These are phyloP conservation scores for Motacilla alba DNA, from an alignment of 2,113 vertebrate species.

Conservation along the genomic window DNA sequence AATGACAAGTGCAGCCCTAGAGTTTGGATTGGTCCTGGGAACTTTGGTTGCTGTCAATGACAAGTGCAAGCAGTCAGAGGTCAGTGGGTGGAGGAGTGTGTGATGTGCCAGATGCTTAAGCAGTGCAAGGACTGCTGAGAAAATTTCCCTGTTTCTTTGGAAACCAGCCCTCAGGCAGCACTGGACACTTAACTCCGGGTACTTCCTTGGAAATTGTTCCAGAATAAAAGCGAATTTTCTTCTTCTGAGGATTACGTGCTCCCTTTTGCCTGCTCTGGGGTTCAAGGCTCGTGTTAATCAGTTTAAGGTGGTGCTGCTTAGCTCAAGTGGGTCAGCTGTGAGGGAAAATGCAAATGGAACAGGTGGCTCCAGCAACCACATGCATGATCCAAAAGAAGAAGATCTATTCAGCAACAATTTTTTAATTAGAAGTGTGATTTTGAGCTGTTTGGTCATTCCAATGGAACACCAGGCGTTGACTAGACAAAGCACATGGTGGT, in stretches of 20 bases:
- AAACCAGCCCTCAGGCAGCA: not conserved
- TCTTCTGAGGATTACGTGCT: not conserved
- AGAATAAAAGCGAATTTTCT: not conserved
- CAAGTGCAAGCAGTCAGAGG: not conserved
- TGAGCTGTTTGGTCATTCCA: not conserved
- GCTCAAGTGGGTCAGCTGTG: not conserved
- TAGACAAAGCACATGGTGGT: not conserved
- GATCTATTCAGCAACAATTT: not conserved
- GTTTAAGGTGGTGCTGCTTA: not conserved
- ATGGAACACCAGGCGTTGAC: not conserved
- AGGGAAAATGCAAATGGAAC: not conserved
- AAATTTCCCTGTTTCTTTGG: not conserved
- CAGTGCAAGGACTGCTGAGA: accelerated
- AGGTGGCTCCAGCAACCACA: not conserved
- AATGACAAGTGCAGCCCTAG: no score
- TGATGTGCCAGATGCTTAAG: accelerated
- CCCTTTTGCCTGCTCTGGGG: accelerated
- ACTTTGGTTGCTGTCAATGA: not conserved
- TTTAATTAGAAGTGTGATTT: not conserved
- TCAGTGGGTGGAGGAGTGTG: accelerated
- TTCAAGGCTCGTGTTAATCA: accelerated
- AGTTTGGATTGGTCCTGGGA: not conserved
- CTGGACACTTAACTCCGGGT: accelerated
- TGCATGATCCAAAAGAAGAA: not conserved
- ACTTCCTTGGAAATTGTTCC: not conserved